phyloP scores from a whole-genome alignment of 1,140 invertebrate genomes.

The Drosophila guanche region DNA sequence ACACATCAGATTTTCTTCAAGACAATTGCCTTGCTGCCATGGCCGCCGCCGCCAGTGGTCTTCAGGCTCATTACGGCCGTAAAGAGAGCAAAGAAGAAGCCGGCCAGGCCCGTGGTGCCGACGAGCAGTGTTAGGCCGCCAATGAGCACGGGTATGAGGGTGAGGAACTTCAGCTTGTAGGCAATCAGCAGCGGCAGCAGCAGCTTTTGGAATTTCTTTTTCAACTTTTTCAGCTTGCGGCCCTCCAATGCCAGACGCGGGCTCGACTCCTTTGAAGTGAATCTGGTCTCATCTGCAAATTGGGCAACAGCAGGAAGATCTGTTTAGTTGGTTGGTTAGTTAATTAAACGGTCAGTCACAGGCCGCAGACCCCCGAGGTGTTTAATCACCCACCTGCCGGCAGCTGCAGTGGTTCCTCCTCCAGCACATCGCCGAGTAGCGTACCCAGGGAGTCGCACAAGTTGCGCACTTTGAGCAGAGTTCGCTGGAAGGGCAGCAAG shows the following conservation, averaged over 20 bases:
- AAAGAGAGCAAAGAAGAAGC: constrained; percentile 93
- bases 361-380: constrained; percentile 28
- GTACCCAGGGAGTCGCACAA: constrained; percentile 65
- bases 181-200: constrained; percentile 90
- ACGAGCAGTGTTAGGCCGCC: constrained; percentile 89
- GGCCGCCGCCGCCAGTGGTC: constrained; percentile 52
- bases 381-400: constrained; percentile 41
- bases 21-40: constrained; percentile 70
- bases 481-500: constrained; percentile 49
- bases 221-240: constrained; percentile 83
- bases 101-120: constrained; percentile 90
- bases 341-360: constrained; percentile 65
- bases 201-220: constrained; percentile 88
- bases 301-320: constrained; percentile 1
- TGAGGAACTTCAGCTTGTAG: constrained; percentile 92
- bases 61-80: constrained; percentile 86
- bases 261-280: constrained; percentile 55
- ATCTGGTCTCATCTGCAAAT: constrained; percentile 29
- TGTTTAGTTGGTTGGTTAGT: constrained; percentile 25
- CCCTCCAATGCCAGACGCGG: constrained; percentile 40
- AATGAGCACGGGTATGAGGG: constrained; percentile 89
- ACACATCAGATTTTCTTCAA: constrained; percentile 69
- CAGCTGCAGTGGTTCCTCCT: neutral
- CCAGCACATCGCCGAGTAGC: constrained; percentile 41
- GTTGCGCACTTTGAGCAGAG: constrained; percentile 51